Percentiles rank a stretch among this genome's conserved stretches.
phyloP scores from a whole-genome alignment of 1,140 invertebrate species.

The Drosophila santomea region DNA sequence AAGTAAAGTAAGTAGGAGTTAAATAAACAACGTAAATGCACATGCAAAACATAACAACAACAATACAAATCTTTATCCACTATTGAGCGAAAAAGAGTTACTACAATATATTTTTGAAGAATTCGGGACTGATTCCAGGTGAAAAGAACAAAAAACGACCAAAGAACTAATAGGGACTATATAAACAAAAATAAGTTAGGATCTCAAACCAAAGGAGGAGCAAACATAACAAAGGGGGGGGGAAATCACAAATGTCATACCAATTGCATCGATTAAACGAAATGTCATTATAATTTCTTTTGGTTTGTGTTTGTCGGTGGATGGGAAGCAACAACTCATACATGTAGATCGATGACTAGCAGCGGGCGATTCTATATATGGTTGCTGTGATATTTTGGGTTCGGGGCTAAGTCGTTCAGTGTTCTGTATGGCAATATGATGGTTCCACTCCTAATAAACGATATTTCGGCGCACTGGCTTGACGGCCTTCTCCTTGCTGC shows the following conservation, averaged over 20 bases:
- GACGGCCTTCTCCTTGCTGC: conserved; percentile 70
- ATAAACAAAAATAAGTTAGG: not conserved
- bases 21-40: conserved; percentile 24
- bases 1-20: not conserved
- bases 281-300: conserved; percentile 28
- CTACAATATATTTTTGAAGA: not conserved
- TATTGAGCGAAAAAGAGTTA: conserved; percentile 9
- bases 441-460: conserved; percentile 60
- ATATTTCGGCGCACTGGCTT: conserved; percentile 71
- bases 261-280: conserved; percentile 59
- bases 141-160: not conserved
- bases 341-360: conserved; percentile 36
- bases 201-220: conserved; percentile 24
- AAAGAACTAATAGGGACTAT: not conserved
- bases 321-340: conserved; percentile 32
- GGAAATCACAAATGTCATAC: conserved; percentile 65
- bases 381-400: conserved; percentile 7
- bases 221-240: conserved; percentile 6
- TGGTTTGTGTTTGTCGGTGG: conserved; percentile 37
- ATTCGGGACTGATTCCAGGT: conserved; percentile 18
- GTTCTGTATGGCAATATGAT: conserved; percentile 54
- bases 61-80: conserved; percentile 59
- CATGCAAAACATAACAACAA: conserved; percentile 82
- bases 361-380: conserved; percentile 7
- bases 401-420: conserved; percentile 29